Evolutionary conservation across 30 jellyfish, hydroid and myxozoan species (phyloP).

Genomic region (Sanderia malayensis): DNA sequence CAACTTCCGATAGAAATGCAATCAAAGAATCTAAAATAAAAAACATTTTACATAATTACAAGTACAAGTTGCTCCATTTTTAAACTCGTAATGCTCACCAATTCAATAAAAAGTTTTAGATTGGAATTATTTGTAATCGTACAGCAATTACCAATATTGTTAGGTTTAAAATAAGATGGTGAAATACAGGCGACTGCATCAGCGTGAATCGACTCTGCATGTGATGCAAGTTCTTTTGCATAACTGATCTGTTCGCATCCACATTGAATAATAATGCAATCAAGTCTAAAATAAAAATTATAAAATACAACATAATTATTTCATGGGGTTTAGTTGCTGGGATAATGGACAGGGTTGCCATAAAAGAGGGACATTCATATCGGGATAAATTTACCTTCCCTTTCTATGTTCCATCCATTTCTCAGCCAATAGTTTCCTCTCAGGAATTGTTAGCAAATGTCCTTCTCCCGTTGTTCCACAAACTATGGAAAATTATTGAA

Average conservation of each 20-base stretch:
- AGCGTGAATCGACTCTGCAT: not conserved
- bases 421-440: slow-evolving; percentile 10
- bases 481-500: no score
- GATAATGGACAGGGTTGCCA: no score
- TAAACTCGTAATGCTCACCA: no score
- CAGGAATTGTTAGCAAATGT: not conserved
- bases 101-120: no score
- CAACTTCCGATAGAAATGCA: slow-evolving; percentile 7
- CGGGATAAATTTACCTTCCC: not conserved
- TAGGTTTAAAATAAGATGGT: slow-evolving; percentile 5
- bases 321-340: no score
- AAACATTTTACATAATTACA: no score
- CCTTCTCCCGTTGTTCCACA: slow-evolving; percentile 21
- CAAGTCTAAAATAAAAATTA: not conserved
- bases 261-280: slow-evolving; percentile 2
- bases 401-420: slow-evolving; percentile 1
- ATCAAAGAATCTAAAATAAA: slow-evolving; percentile 3
- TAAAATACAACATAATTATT: no score
- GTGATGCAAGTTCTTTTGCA: slow-evolving; percentile 8
- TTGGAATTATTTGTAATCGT: no score
- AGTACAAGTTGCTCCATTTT: no score
- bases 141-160: not conserved
- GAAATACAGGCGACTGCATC: slow-evolving; percentile 27
- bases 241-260: not conserved
- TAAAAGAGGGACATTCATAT: not conserved